Base-by-base conservation (phyloP, 92 coral and sea anemone genomes). In the Umimayanthus kanabou region DNA sequence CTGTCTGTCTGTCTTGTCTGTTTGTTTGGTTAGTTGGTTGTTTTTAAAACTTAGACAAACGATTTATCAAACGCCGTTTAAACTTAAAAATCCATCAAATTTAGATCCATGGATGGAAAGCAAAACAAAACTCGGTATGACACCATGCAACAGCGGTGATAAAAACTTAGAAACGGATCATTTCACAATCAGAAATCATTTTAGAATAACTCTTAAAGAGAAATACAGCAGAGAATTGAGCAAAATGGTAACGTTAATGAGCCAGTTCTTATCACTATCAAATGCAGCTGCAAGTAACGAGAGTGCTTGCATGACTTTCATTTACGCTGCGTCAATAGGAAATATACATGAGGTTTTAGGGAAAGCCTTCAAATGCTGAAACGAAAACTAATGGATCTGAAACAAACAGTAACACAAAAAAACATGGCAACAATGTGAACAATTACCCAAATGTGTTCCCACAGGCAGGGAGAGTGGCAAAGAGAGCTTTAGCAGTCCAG, bases 371-470 rank as follows among this genome's bases (percentile, higher is more conserved):
- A 50, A 80, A 71, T 23, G 84, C 69, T 80, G 67, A 80, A 13
- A 23, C 70, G 20, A 25, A 81, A 83, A 39, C 20, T 4, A 66
- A 39, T 13, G 33, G 29, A 45, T 26, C 10, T 83, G 20, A 40
- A 43, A 69, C 64, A 15, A 29, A 37, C 43, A 70, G 22, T 16
- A 25, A 74, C 79, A 74, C 45, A 9, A 16, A 14, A 74, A 73
- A 13, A 73, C 18, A 10, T 16, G n/a, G 45, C 13, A 39, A 39
- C 13, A 22, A n/a, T 61, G 14, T 67, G 13, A 26, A 74, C 28
- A 80, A 87, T 92, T 85, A 94, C 96, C 96, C 57, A 82, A 86
- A 23, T 92, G 80, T 80, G 87, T 92, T 80, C 84, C 79, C 65
- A 87, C 47, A 1, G 84, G 43, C 84, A 83, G 69, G 25, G 66